phyloP scores from a whole-genome alignment of 2,113 vertebrate genomes.

The Morphnarchus princeps region DNA sequence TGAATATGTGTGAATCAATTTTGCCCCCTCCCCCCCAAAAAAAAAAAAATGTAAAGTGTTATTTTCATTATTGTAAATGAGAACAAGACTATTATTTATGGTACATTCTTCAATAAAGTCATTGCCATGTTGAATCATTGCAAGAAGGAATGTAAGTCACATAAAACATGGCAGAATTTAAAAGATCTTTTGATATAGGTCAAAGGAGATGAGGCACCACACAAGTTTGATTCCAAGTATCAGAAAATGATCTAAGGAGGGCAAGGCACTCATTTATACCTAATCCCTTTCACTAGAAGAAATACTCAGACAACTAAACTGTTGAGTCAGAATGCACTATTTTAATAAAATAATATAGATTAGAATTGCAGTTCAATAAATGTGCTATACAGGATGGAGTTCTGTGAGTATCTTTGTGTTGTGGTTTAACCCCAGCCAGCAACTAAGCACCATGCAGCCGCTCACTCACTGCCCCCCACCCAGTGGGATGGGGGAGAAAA shows the following conservation, averaged over 20 bases:
- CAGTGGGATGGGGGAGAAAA: too few species aligned
- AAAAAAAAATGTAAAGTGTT: background rate
- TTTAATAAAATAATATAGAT: background rate
- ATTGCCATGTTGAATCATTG: fast-evolving
- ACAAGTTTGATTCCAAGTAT: background rate
- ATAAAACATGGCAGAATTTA: background rate
- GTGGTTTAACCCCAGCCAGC: too few species aligned
- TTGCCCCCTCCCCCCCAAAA: fast-evolving
- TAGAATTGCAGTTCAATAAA: background rate
- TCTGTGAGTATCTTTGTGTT: background rate
- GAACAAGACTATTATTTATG: background rate
- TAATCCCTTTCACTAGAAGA: background rate
- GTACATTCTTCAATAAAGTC: background rate
- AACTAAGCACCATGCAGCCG: too few species aligned
- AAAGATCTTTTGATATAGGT: background rate
- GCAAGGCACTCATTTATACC: background rate
- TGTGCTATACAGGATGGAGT: background rate
- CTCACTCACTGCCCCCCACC: too few species aligned
- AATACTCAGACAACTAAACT: background rate
- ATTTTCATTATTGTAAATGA: background rate
- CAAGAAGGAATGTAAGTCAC: background rate
- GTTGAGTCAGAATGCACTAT: background rate
- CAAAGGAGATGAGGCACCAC: background rate
- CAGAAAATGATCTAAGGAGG: background rate
- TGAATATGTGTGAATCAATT: background rate